Percentiles rank a stretch among this genome's conserved stretches.
Evolutionary conservation across 2,888 invertebrate genomes (phyloP).

Genomic region (Escarpia spicata): DNA sequence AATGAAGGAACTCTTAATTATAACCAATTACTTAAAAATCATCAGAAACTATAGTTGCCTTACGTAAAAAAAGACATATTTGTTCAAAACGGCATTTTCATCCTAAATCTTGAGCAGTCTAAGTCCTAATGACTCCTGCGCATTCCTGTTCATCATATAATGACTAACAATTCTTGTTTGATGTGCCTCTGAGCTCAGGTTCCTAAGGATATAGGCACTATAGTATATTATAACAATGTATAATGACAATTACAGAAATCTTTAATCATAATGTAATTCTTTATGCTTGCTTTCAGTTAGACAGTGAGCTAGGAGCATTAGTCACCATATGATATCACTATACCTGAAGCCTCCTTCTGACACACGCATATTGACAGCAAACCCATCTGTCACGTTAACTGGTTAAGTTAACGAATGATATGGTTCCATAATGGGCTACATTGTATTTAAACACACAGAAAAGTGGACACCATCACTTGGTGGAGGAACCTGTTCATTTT

Average conservation of each 20-base stretch:
- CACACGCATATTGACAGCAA: not conserved
- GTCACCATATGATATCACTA: not conserved
- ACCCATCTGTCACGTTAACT: not conserved
- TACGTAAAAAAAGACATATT: no score
- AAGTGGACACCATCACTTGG: conserved; percentile 10
- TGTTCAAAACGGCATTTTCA: no score
- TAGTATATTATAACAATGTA: not conserved
- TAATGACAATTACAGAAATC: not conserved
- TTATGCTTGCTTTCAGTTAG: not conserved
- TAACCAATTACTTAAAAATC: not conserved
- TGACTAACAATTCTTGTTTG: no score
- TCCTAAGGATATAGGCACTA: no score
- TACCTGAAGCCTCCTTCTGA: not conserved
- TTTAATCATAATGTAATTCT: not conserved
- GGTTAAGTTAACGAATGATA: not conserved
- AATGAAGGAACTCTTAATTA: not conserved
- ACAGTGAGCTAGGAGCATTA: not conserved
- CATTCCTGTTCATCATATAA: no score
- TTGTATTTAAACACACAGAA: not conserved
- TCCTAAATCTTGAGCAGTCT: no score
- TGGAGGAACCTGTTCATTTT: not conserved
- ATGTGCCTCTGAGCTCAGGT: no score
- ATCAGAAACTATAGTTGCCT: no score
- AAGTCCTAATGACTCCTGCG: no score
- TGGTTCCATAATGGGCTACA: not conserved